Base-by-base conservation (phyloP, 2,888 invertebrate species). In the Lepidocyrtinus sp. region DNA sequence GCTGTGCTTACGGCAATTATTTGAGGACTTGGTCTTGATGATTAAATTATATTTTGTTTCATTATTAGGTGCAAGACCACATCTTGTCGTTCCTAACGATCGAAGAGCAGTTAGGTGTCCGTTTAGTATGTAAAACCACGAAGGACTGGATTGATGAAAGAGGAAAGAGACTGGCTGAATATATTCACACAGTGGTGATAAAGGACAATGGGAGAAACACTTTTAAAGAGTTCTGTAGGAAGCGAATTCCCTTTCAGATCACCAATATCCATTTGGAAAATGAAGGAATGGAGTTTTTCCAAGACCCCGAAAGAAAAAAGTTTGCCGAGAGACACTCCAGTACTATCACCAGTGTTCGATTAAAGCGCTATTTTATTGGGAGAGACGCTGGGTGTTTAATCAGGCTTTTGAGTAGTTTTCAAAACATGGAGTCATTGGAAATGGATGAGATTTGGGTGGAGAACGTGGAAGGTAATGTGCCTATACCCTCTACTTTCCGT, bases 361-460 rank as follows among this genome's bases (percentile, higher is more conserved):
- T 72, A 12, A 71, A 72, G n/a, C 59, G 67, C 0, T 72, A 61
- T 24, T 78, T 67, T 62, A 61, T 78, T 21, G 45, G 26, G 2
- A 17, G 12, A 17, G 63, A 2, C 1, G 55, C 45, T 55, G 46
- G 26, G 3, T 63, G 59, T 3, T 72, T 72, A 24, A 25, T 12
- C 0, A 0, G 17, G 7, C 72, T 78, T 25, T 61, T 78, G 67
- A 72, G n/a, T 12, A 26, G 0, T 50, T 78, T 1, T 5, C 24
- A 0, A 78, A 72, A n/a, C 46, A n/a, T 78, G 1, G 12, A 61
- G 12, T 17, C 9, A 1, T n/a, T 78, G 67, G 77, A 72, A 19
- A 1, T 67, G 15, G 77, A 72, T 45, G 67, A 78, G 19, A 50
- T 72, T 2, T 72, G 77, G 77, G 24, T 78, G 19, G 62, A 67